Conservation (phyloP, 2,797 vertebrate genomes). For the Mastacembelus armatus region DNA sequence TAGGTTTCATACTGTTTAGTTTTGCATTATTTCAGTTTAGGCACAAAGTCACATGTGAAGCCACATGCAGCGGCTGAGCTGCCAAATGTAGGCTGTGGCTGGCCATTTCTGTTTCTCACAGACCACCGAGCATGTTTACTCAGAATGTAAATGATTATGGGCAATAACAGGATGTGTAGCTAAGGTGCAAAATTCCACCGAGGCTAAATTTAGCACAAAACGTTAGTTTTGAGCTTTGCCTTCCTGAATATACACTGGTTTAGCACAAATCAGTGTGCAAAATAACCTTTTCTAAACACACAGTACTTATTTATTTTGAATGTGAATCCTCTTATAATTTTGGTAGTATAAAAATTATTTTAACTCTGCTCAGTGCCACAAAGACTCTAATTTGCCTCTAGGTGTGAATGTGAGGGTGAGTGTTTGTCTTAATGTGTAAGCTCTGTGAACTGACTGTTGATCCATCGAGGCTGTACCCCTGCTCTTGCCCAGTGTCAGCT, state of each 20-base stretch:
- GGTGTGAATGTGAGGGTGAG: too few species aligned
- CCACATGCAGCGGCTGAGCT: conserved; percentile 20
- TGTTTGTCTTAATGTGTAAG: too few species aligned
- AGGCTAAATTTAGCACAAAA: conserved; percentile 32
- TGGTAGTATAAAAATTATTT: neutral
- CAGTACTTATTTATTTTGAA: too few species aligned
- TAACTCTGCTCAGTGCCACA: too few species aligned
- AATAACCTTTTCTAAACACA: neutral
- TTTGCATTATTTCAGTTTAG: neutral
- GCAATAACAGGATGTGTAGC: conserved; percentile 59
- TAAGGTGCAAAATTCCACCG: neutral
- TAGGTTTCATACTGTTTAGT: neutral
- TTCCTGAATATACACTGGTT: conserved; percentile 6
- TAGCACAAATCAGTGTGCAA: neutral
- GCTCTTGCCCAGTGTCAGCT: too few species aligned
- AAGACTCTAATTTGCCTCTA: too few species aligned
- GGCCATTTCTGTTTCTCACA: conserved; percentile 41
- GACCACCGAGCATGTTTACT: conserved; percentile 43
- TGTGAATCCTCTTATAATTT: neutral
- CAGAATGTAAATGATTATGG: conserved; percentile 18
- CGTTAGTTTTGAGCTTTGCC: neutral
- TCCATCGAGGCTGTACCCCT: too few species aligned
- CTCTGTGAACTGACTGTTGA: too few species aligned
- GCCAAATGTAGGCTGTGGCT: conserved; percentile 35
- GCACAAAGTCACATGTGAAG: conserved; percentile 28